Conservation (phyloP, 2,888 invertebrate genomes). For the Cecidostiba fungosa region DNA sequence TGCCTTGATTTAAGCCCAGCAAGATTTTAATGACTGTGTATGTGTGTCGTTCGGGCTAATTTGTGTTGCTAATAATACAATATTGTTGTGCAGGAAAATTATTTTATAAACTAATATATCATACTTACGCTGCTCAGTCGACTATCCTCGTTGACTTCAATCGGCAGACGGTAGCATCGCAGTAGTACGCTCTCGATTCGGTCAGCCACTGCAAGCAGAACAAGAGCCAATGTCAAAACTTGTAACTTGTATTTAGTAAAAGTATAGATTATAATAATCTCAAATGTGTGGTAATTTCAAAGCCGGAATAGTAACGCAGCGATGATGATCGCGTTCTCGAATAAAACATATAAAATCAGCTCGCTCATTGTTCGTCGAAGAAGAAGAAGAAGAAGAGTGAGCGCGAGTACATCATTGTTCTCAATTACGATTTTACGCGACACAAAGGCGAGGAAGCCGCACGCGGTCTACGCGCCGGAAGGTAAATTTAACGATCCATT, state of each 20-base stretch:
- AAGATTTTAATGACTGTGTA: background rate
- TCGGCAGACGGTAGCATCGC: constrained; percentile 17
- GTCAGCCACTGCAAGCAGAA: constrained; percentile 45
- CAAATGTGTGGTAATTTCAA: background rate
- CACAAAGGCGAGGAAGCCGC: background rate
- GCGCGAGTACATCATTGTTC: constrained; percentile 1
- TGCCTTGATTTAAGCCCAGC: background rate
- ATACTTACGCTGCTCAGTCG: constrained; percentile 43
- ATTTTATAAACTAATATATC: too few relatives aligned
- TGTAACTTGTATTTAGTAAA: too few relatives aligned
- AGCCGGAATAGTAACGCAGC: background rate
- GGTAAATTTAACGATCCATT: constrained; percentile 20
- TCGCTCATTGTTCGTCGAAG: background rate
- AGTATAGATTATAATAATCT: too few relatives aligned
- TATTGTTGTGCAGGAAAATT: background rate
- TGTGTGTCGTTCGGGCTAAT: background rate
- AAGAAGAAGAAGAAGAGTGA: background rate
- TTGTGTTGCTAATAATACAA: background rate
- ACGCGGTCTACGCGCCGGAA: constrained; percentile 4
- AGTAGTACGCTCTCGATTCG: constrained; percentile 34
- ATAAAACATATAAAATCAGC: background rate
- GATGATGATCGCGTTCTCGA: background rate
- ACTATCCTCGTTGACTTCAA: constrained; percentile 15
- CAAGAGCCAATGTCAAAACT: background rate
- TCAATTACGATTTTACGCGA: constrained; percentile 7